phyloP scores from a whole-genome alignment of 2,797 vertebrate species.

The Rhinophrynus dorsalis region DNA sequence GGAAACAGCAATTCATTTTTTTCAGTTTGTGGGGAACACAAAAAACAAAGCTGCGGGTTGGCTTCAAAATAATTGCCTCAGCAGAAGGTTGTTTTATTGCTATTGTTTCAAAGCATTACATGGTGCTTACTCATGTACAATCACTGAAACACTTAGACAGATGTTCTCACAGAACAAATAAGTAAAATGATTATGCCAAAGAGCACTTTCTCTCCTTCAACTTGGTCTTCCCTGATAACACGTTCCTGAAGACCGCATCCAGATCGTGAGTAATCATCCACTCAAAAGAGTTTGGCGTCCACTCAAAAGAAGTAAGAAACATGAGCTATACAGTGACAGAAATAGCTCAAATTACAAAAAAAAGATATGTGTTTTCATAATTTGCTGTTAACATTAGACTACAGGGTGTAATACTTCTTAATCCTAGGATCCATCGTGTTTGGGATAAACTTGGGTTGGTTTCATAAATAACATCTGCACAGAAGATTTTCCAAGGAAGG shows the following conservation, averaged over 20 bases:
- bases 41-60: constrained; percentile 13
- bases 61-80: constrained; percentile 34
- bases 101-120: constrained; percentile 37
- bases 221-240: constrained; percentile 3
- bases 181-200: constrained; percentile 7
- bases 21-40: constrained; percentile 1
- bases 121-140: constrained; percentile 33
- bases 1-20: neutral
- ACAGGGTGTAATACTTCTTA: neutral
- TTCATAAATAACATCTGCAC: neutral
- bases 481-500: neutral
- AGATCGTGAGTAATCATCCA: constrained; percentile 2
- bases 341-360: neutral
- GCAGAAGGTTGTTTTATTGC: constrained; percentile 34
- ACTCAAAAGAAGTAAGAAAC: neutral
- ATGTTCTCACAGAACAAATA: constrained; percentile 35
- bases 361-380: neutral
- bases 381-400: neutral
- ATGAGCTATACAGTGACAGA: neutral
- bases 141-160: constrained; percentile 34
- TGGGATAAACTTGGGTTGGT: neutral
- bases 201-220: neutral
- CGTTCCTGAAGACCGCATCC: neutral
- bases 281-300: neutral
- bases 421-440: neutral